Conservation (phyloP, 2,113 vertebrate species). For the Pedionomus torquatus region DNA sequence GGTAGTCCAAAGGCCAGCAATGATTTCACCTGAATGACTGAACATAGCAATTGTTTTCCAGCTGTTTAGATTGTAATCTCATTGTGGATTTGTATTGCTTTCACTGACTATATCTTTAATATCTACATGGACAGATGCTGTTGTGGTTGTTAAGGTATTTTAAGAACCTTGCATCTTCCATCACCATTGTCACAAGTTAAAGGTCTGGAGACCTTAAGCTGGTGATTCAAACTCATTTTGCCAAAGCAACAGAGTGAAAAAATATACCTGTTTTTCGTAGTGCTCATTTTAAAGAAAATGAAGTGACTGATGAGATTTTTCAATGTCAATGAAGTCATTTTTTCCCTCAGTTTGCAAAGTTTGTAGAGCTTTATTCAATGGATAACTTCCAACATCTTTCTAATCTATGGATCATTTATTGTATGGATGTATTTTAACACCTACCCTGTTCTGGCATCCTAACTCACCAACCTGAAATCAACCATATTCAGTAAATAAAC, state of each 20-base stretch:
- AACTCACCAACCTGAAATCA: not conserved
- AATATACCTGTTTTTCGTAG: constrained; percentile 47
- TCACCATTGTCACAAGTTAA: constrained; percentile 48
- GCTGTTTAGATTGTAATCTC: constrained; percentile 5
- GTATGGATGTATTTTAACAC: not conserved
- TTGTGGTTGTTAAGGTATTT: constrained; percentile 35
- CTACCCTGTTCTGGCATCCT: not conserved
- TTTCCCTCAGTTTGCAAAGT: constrained; percentile 33
- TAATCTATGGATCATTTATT: constrained; percentile 45
- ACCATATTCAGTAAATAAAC: not conserved
- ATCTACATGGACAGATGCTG: constrained; percentile 46
- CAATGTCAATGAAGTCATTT: constrained; percentile 41
- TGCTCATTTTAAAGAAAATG: constrained; percentile 66
- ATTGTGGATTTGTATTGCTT: constrained; percentile 56
- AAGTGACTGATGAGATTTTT: constrained; percentile 58
- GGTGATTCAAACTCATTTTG: constrained; percentile 58
- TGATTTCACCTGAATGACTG: constrained; percentile 20
- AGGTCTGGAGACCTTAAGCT: constrained; percentile 39
- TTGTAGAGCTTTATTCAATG: constrained; percentile 24
- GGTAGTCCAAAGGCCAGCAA: constrained; percentile 37
- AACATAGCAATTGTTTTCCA: constrained; percentile 46
- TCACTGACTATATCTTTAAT: constrained; percentile 71
- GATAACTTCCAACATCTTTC: constrained; percentile 7
- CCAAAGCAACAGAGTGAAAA: constrained; percentile 59
- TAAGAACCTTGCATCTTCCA: constrained; percentile 51